These are phyloP conservation scores for Willowsia nigromaculata DNA, from an alignment of 2,888 invertebrate genomes.

Conservation along the genomic window DNA sequence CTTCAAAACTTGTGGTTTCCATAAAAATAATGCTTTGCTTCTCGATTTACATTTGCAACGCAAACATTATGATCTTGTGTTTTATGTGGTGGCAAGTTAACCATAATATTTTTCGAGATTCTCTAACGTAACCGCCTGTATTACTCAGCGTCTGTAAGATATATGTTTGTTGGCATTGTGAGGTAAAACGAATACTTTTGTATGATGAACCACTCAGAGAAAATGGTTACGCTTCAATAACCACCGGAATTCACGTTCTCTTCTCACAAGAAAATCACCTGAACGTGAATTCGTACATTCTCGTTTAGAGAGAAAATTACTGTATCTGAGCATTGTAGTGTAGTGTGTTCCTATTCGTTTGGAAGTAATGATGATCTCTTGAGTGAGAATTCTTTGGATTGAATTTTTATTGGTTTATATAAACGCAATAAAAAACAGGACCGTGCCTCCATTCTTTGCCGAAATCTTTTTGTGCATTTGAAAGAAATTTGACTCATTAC, in stretches of 20 bases:
- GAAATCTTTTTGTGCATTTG: neutral
- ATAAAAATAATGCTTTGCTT: neutral
- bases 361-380: too few species aligned
- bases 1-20: neutral
- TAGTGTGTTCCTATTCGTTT: neutral
- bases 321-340: neutral
- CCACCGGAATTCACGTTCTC: constrained; percentile 51
- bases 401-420: too few species aligned
- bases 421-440: too few species aligned
- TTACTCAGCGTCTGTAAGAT: too few species aligned
- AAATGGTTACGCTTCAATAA: constrained; percentile 44
- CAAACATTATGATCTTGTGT: neutral
- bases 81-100: too few species aligned
- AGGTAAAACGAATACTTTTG: neutral
- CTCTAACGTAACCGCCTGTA: too few species aligned
- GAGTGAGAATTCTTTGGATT: too few species aligned
- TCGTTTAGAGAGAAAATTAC: neutral
- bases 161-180: neutral
- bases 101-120: too few species aligned
- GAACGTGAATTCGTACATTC: neutral
- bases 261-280: constrained; percentile 4
- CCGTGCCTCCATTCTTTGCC: too few species aligned
- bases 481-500: too few species aligned
- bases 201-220: neutral
- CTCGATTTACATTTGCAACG: constrained; percentile 8